Base-by-base conservation (phyloP, 2,888 invertebrate species). In the Lasioglossum pauxillum region DNA sequence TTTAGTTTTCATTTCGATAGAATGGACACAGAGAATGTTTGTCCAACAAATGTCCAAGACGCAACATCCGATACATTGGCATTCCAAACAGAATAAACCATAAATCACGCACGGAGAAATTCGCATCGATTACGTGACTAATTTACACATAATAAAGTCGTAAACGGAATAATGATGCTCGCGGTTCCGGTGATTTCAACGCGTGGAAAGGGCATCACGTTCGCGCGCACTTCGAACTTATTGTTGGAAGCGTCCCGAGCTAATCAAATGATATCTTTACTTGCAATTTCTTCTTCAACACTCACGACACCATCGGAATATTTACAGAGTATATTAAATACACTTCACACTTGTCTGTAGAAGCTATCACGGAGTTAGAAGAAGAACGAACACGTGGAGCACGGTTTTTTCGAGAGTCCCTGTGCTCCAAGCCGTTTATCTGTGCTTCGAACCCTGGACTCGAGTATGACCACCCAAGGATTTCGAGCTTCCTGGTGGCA, bases 391-490 rank as follows among this genome's bases (percentile, higher is more conserved):
- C 67, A 67, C 19, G 67, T 35, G 67, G 23, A 57, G 31, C 35
- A 23, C 27, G 16, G 44, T 35, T 78, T 74, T 74, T 38, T 53
- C 38, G 14, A 76, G 53, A 44, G n/a, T 44, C 76, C 35, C 35
- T 75, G 72, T 44, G 35, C 76, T 80, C 27, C n/a, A 64, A 38
- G 77, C 44, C 82, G 79, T 88, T 86, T 86, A 89, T 86, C 84
- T 77, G 73, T 31, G 49, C 75, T 84, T 82, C 73, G 73, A 82
- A 77, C 71, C 75, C 35, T 35, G 35, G 44, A 73, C 35, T 76
- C 35, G 69, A 60, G 72, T 89, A 74, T 78, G 90, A 86, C 86
- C 90, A 90, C 90, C 90, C 90, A 89, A 85, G 83, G 84, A 75
- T 64, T 76, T 83, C 74, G 75, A 82, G 82, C 80, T 79, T 85